Evolutionary conservation across 2,888 invertebrate species (phyloP), one percentile per base, ranked within the genome.

Genomic region (Ectemnius continuus): DNA sequence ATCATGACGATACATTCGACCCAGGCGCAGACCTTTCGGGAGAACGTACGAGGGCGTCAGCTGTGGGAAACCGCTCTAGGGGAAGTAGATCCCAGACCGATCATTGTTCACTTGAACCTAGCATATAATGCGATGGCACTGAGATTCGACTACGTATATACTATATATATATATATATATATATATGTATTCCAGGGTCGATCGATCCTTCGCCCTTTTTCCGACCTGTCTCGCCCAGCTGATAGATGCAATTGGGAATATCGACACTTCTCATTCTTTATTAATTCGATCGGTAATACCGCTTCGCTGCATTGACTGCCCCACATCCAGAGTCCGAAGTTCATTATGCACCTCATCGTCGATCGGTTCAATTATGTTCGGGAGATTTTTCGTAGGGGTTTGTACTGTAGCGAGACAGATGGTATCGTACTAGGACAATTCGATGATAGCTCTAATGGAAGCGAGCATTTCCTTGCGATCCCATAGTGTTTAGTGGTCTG

Each of bases 31-130:
- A 52, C 52, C 14, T 52, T 80, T 77, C 67, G 74, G 61, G 67
- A 73, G 77, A 79, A 79, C 79, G 74, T 80, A 82, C 74, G 75
- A 61, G 73, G 60, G 79, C 80, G 82, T 80, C 82, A 82, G 82
- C 82, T 82, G 82, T 65, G 79, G 71, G 74, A 80, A 82, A 82
- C 82, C 75, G 79, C 80, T 73, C 63, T 56, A 70, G 76, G 80
- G 79, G 61, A 82, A 80, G 76, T 73, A 76, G 76, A 72, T 78
- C 77, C 76, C 75, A 75, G 56, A 70, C 69, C 74, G 76, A 82
- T 81, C 76, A 77, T 76, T 77, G 79, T 81, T 82, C 77, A 82
- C 82, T 76, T 79, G 73, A 57, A 76, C 60, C 67, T 67, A 68
- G 60, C 59, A 57, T 76, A 73, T 70, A 73, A 72, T 67, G 70